Evolutionary conservation across 1,140 invertebrate genomes (phyloP).

Genomic region (Mylabris phalerata): DNA sequence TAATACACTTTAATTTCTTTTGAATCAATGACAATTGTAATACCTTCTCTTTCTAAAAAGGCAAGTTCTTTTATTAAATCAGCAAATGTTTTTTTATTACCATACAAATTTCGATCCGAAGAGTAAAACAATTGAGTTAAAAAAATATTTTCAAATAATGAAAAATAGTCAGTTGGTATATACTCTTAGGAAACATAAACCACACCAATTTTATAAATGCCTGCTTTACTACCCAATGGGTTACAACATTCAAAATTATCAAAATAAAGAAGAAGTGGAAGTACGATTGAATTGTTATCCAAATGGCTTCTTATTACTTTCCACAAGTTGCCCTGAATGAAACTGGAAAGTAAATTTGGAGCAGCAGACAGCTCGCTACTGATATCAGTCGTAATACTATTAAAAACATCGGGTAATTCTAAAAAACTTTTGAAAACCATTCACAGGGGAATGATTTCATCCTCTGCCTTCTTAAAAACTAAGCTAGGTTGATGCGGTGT

Average conservation of each 20-base stretch:
- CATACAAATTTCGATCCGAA: too few species aligned
- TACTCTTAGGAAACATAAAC: slow-evolving; percentile 31
- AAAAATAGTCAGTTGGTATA: slow-evolving; percentile 29
- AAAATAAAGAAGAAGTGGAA: slow-evolving; percentile 27
- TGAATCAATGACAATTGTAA: too few species aligned
- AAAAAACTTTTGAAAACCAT: too few species aligned
- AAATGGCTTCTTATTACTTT: slow-evolving; percentile 18
- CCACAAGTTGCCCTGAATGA: slow-evolving; percentile 35
- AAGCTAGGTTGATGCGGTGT: too few species aligned
- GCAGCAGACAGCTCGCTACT: slow-evolving; percentile 8
- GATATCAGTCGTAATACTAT: too few species aligned
- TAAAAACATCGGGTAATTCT: too few species aligned
- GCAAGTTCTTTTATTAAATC: too few species aligned
- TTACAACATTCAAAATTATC: slow-evolving; percentile 34
- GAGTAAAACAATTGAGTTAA: slow-evolving; percentile 28
- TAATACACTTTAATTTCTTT: too few species aligned
- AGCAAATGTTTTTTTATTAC: too few species aligned
- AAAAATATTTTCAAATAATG: slow-evolving; percentile 35
- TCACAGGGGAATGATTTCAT: too few species aligned
- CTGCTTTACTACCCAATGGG: slow-evolving; percentile 32
- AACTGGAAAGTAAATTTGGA: slow-evolving; percentile 5
- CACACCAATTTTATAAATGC: slow-evolving; percentile 32
- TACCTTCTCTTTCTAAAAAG: too few species aligned
- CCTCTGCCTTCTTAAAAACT: too few species aligned
- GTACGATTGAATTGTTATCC: slow-evolving; percentile 20